These are phyloP conservation scores for Drosophila mimica DNA, from an alignment of 2,888 invertebrate genomes.

Conservation along the genomic window DNA sequence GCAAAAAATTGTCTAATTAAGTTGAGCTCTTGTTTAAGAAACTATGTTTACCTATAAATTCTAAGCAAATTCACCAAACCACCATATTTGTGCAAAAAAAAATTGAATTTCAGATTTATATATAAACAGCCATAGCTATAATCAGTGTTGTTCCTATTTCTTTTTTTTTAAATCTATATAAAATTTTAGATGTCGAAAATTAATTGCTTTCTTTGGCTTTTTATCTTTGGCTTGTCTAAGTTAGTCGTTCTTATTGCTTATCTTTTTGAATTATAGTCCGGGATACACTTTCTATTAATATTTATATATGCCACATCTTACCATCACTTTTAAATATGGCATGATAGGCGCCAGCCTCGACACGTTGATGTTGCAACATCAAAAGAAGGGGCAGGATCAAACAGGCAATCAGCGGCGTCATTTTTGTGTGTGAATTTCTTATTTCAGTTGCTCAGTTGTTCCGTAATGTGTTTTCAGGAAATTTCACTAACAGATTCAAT, in stretches of 20 bases:
- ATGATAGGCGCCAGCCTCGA: conserved; percentile 12
- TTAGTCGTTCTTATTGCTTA: background rate
- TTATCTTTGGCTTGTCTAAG: background rate
- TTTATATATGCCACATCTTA: conserved; percentile 3
- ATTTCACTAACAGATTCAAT: conserved; percentile 60
- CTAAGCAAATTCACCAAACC: too few relatives aligned
- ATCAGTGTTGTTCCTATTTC: too few relatives aligned
- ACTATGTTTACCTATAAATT: too few relatives aligned
- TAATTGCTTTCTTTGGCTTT: background rate
- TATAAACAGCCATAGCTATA: too few relatives aligned
- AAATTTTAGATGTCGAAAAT: background rate
- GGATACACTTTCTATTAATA: background rate
- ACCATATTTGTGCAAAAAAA: too few relatives aligned
- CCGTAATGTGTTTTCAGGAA: conserved; percentile 44
- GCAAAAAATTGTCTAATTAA: too few relatives aligned
- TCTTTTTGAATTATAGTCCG: background rate
- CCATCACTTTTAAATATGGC: conserved; percentile 27
- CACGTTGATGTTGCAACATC: background rate
- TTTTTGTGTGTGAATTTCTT: conserved; percentile 22
- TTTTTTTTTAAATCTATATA: background rate
- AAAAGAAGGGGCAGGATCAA: conserved; percentile 21
- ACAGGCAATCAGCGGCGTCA: conserved; percentile 31
- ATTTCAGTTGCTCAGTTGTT: background rate
- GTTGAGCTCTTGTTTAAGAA: too few relatives aligned
- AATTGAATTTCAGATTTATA: background rate